phyloP scores from a whole-genome alignment of 2,797 vertebrate species.

The Notolepis coatsorum region DNA sequence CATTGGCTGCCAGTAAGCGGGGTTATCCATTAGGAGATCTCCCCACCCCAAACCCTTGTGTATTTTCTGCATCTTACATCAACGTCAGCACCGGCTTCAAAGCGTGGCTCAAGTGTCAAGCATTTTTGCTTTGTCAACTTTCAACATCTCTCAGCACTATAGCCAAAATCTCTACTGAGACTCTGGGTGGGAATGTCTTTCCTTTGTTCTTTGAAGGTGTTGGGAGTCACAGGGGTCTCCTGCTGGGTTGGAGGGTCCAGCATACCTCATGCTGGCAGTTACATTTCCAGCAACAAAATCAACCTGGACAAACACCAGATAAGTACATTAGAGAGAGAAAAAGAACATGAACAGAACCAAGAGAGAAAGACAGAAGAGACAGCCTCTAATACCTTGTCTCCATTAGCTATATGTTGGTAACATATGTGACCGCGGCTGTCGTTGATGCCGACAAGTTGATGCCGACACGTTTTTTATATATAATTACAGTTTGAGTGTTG shows the following conservation, averaged over 20 bases:
- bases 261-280: constrained; percentile 60
- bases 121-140: constrained; percentile 33
- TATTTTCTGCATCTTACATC: no score
- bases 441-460: no score
- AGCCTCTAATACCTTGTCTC: no score
- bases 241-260: constrained; percentile 52
- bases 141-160: constrained; percentile 47
- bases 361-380: constrained; percentile 1
- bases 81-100: constrained; percentile 31
- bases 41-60: no score
- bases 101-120: constrained; percentile 18
- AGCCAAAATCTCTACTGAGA: no score
- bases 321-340: constrained; percentile 23
- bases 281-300: constrained; percentile 48
- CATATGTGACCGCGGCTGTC: no score
- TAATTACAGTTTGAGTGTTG: no score
- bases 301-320: constrained; percentile 33
- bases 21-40: no score
- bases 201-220: constrained; percentile 40
- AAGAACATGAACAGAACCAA: neutral
- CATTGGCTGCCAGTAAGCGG: no score
- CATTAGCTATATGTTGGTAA: no score
- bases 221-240: constrained; percentile 50
- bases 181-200: no score
- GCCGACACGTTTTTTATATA: no score